A percentile compares a stretch with the other conserved stretches of the same genome.
phyloP scores from a whole-genome alignment of 2,797 vertebrate species.

The Neosilurus hyrtlii region DNA sequence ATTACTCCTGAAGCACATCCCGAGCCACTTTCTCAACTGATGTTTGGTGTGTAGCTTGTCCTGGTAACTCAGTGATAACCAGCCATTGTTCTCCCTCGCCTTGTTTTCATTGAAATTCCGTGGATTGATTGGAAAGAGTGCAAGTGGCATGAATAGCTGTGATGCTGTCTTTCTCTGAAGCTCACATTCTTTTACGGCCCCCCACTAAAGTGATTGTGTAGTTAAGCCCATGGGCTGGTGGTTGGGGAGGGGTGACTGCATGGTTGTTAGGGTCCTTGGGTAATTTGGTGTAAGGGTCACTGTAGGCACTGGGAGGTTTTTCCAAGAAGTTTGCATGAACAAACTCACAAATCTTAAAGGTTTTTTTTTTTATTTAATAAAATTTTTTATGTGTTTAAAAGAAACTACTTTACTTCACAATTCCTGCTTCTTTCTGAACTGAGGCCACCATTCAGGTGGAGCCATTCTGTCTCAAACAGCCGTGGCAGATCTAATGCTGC shows the following conservation, averaged over 20 bases:
- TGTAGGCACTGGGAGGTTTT: background rate
- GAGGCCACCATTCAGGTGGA: conserved; percentile 57
- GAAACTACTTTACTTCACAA: background rate
- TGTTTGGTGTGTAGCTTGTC: conserved; percentile 27
- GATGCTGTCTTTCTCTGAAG: conserved; percentile 67
- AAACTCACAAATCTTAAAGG: background rate
- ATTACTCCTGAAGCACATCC: conserved; percentile 3
- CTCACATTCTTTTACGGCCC: conserved; percentile 67
- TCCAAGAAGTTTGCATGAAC: background rate
- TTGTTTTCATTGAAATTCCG: conserved; percentile 68
- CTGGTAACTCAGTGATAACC: conserved; percentile 44
- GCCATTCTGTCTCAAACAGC: conserved; percentile 51
- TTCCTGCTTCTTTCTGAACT: conserved; percentile 38
- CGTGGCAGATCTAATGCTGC: conserved; percentile 27
- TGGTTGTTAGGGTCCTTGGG: background rate
- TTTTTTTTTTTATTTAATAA: background rate
- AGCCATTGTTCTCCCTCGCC: conserved; percentile 49
- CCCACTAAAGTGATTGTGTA: conserved; percentile 55
- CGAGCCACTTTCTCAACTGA: background rate
- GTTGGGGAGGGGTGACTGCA: background rate
- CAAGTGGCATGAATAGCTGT: conserved; percentile 70
- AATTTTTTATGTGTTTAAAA: no score
- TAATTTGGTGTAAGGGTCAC: background rate
- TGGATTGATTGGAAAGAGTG: conserved; percentile 63
- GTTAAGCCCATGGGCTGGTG: conserved; percentile 41